phyloP scores from a whole-genome alignment of 2,113 vertebrate species.

The Balaeniceps rex region DNA sequence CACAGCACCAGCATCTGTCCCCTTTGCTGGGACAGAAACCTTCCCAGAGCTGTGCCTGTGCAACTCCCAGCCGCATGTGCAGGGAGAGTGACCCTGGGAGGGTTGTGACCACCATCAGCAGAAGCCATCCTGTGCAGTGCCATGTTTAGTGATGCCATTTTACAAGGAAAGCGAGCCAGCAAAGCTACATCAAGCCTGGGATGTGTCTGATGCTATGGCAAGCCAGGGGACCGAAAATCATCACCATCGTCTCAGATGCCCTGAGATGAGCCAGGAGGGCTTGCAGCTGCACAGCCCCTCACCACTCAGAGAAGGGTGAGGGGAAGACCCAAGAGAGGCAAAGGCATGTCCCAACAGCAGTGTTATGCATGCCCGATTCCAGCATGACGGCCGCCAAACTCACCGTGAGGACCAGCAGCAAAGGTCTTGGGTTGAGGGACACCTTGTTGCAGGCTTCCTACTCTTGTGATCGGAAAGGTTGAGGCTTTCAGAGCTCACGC shows the following conservation, averaged over 20 bases:
- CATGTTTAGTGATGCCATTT: accelerated
- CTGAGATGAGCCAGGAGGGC: not conserved
- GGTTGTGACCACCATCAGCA: not conserved
- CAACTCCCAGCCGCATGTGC: accelerated
- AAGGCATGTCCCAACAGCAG: not conserved
- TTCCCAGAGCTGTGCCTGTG: accelerated
- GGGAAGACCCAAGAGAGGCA: not conserved
- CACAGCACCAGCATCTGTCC: not conserved
- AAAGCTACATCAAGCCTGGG: not conserved
- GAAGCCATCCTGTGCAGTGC: not conserved
- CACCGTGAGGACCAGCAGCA: not conserved
- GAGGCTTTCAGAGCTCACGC: not conserved
- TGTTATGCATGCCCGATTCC: accelerated
- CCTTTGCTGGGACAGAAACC: not conserved
- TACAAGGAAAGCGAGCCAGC: not conserved
- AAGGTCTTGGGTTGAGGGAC: not conserved
- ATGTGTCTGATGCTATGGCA: not conserved
- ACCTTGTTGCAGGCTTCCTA: not conserved
- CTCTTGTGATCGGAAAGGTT: not conserved
- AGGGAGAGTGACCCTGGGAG: not conserved
- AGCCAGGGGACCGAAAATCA: not conserved
- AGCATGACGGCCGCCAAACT: not conserved
- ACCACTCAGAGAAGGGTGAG: not conserved
- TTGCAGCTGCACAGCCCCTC: not conserved
- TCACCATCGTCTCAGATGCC: not conserved